A percentile compares a stretch with the other conserved stretches of the same genome.
Evolutionary conservation across 2,888 invertebrate species (phyloP).

Genomic region (Hydriomena furcata): DNA sequence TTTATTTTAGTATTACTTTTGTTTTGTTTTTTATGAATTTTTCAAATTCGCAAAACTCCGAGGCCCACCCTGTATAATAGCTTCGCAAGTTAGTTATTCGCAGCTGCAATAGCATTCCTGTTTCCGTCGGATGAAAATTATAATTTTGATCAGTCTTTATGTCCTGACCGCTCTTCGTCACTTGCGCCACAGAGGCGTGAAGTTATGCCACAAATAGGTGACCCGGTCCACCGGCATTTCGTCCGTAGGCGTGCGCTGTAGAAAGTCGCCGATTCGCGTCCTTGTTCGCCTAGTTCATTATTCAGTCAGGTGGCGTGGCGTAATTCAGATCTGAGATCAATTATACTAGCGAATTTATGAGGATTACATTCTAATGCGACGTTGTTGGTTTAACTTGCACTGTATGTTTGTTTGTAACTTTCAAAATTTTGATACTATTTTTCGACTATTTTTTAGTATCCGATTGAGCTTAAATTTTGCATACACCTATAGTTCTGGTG

Average conservation of each 20-base stretch:
- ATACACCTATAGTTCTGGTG: too few relatives aligned
- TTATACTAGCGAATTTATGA: slow-evolving; percentile 8
- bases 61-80: too few relatives aligned
- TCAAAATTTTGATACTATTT: too few relatives aligned
- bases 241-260: slow-evolving; percentile 57
- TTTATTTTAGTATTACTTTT: too few relatives aligned
- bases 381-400: too few relatives aligned
- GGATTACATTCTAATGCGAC: slow-evolving; percentile 16
- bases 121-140: too few relatives aligned
- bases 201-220: slow-evolving; percentile 56
- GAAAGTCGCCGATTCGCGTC: slow-evolving; percentile 67
- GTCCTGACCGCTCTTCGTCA: slow-evolving; percentile 37
- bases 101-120: neutral
- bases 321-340: slow-evolving; percentile 32
- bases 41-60: too few relatives aligned
- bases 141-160: slow-evolving; percentile 5
- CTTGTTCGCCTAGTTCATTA: slow-evolving; percentile 51
- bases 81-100: neutral
- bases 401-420: too few relatives aligned
- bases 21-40: too few relatives aligned
- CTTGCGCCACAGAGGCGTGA: slow-evolving; percentile 43
- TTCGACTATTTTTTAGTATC: too few relatives aligned
- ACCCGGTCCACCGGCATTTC: slow-evolving; percentile 67
- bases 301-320: slow-evolving; percentile 31
- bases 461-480: too few relatives aligned